Percentiles rank a stretch among this genome's conserved stretches.
Evolutionary conservation across 64 coral and sea anemone species (phyloP).

Genomic region (Pocillopora verrucosa): DNA sequence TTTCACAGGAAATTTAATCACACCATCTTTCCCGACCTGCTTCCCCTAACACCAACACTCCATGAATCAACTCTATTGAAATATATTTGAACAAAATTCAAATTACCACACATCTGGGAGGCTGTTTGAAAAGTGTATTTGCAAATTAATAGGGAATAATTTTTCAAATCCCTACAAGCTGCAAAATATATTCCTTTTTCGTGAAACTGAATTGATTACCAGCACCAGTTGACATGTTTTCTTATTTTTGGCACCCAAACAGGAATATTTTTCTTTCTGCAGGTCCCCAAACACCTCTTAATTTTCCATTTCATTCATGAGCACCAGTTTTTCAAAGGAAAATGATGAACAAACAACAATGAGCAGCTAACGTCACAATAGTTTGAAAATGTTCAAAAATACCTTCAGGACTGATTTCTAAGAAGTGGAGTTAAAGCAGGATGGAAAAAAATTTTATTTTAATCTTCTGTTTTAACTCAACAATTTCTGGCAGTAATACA

Average conservation of each 20-base stretch:
- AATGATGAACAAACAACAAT: slow-evolving; percentile 8
- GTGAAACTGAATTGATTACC: background rate
- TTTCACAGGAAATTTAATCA: slow-evolving; percentile 8
- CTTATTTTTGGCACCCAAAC: background rate
- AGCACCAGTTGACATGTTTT: background rate
- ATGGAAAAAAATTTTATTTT: background rate
- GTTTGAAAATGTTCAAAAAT: background rate
- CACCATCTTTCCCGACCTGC: background rate
- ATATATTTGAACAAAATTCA: background rate
- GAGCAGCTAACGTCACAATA: too few relatives aligned
- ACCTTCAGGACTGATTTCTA: background rate
- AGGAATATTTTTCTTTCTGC: background rate
- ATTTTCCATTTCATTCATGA: slow-evolving; percentile 21
- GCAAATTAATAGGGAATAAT: background rate
- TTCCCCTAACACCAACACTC: background rate
- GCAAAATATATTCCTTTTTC: slow-evolving; percentile 7
- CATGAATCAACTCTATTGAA: background rate
- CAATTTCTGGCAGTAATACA: slow-evolving; percentile 2
- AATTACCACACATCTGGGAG: background rate
- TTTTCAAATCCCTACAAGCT: background rate
- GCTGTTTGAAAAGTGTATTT: background rate
- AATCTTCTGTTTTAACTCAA: background rate
- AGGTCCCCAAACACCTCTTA: slow-evolving; percentile 15
- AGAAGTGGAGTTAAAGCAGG: background rate
- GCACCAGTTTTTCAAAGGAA: background rate